Base-by-base conservation (phyloP, 1,140 invertebrate genomes). In the Maconellicoccus hirsutus region DNA sequence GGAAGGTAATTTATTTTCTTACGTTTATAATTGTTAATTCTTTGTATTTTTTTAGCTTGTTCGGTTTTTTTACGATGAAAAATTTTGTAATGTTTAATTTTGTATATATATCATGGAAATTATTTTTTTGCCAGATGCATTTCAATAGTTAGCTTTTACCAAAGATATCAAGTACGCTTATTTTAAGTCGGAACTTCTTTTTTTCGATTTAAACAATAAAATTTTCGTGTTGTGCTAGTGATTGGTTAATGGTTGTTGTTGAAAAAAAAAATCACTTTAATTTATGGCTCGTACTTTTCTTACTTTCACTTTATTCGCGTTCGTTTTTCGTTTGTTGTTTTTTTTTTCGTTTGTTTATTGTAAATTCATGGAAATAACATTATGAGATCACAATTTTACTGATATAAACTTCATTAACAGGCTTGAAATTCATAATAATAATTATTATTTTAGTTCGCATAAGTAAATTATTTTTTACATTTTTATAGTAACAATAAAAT, bases 391-490 rank as follows among this genome's bases (percentile, higher is more conserved):
- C 42, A 16, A 16, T 16, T 52, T 52, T 52, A 52, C n/a, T 16
- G 16, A 52, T 8, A 52, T 52, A 2, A 16, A 16, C n/a, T 52
- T 52, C 10, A 52, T 19, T 52, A 52, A 52, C 42, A 52, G 16
- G 42, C 42, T 52, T 52, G 42, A 52, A 52, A 52, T 52, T 52
- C n/a, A 52, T 16, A 52, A 52, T 52, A 52, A 8, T 52, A 3
- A 8, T 8, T 52, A 16, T 16, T 52, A 52, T 8, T 52, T 19
- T 52, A 52, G 33, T 14, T n/a, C n/a, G n/a, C 6, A 38, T 38
- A 52, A 16, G 42, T 52, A 52, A 52, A 52, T 52, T 52, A 52
- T 52, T 52, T 52, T 52, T 52, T 52, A 52, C 42, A 52, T 52
- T 52, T 52, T 52, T 52, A 16, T 52, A 16, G n/a, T 52, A 52